phyloP scores from a whole-genome alignment of 2,888 invertebrate species.

The Villa cingulata region DNA sequence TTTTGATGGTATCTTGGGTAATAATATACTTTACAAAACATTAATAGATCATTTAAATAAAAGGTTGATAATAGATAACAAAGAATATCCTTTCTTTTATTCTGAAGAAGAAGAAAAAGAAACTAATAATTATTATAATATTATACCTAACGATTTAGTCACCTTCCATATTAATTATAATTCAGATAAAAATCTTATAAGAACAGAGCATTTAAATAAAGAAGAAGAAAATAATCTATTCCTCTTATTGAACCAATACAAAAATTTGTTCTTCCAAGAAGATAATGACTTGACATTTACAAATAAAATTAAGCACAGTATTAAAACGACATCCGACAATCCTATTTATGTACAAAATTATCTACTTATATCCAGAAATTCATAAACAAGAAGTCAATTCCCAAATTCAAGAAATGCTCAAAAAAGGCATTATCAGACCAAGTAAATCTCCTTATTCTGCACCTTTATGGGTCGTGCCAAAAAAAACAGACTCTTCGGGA shows the following conservation, averaged over 20 bases:
- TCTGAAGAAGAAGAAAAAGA: not conserved
- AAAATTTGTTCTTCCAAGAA: conserved; percentile 4
- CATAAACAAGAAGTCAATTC: conserved; percentile 2
- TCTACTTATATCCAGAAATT: conserved; percentile 7
- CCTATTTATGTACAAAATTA: conserved; percentile 11
- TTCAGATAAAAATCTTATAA: not conserved
- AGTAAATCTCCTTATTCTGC: conserved; percentile 4
- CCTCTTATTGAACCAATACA: not conserved
- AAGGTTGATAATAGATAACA: not conserved
- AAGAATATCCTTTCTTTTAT: not conserved
- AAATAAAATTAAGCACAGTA: conserved; percentile 6
- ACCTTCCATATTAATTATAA: not conserved
- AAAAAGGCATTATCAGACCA: conserved; percentile 14
- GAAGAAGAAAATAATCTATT: conserved; percentile 1
- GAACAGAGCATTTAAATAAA: not conserved
- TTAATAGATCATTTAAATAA: not conserved
- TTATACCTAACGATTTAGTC: not conserved
- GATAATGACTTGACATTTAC: conserved; percentile 4
- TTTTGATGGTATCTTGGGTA: not conserved
- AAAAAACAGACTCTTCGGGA: conserved; percentile 2
- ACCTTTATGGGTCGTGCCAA: conserved; percentile 5
- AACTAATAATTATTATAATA: not conserved
- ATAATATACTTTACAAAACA: not conserved
- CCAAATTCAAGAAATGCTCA: conserved; percentile 12
- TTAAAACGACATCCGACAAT: conserved; percentile 6